These are phyloP conservation scores for Endotricha flammealis DNA, from an alignment of 2,888 invertebrate species.

Conservation along the genomic window DNA sequence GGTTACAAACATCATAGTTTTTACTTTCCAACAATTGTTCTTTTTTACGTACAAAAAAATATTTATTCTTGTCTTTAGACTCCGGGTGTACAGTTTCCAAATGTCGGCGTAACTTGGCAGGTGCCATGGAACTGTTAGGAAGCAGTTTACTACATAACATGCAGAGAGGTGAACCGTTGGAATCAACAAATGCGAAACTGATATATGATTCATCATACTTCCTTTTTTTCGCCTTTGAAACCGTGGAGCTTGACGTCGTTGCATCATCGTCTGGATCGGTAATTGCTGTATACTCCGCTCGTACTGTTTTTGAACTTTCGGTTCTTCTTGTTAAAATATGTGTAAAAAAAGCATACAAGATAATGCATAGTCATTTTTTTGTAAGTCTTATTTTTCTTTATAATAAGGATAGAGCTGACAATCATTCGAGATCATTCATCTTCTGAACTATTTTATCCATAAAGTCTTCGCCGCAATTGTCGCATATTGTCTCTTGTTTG, in stretches of 20 bases:
- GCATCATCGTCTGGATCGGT: constrained; percentile 21
- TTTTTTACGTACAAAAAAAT: constrained; percentile 20
- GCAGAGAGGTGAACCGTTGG: constrained; percentile 24
- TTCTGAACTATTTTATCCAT: too few species aligned
- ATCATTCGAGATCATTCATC: too few species aligned
- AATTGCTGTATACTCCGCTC: constrained; percentile 20
- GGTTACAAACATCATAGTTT: constrained; percentile 24
- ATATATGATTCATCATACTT: constrained; percentile 25
- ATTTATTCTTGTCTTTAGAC: constrained; percentile 25
- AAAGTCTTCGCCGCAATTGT: too few species aligned
- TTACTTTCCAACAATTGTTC: constrained; percentile 23
- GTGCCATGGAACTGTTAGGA: constrained; percentile 26
- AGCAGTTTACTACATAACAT: constrained; percentile 15
- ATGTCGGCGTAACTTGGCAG: constrained; percentile 26
- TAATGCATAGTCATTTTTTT: too few species aligned
- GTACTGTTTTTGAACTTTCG: constrained; percentile 17
- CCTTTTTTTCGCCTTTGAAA: constrained; percentile 23
- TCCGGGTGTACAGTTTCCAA: constrained; percentile 24
- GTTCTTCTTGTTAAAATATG: too few species aligned
- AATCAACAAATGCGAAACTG: constrained; percentile 28
- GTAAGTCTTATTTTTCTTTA: too few species aligned
- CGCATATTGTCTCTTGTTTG: too few species aligned
- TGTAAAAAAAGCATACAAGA: too few species aligned
- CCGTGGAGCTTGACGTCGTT: constrained; percentile 19
- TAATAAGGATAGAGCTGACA: too few species aligned